phyloP scores from a whole-genome alignment of 2,113 vertebrate species.

The Genyomyrus donnyi region DNA sequence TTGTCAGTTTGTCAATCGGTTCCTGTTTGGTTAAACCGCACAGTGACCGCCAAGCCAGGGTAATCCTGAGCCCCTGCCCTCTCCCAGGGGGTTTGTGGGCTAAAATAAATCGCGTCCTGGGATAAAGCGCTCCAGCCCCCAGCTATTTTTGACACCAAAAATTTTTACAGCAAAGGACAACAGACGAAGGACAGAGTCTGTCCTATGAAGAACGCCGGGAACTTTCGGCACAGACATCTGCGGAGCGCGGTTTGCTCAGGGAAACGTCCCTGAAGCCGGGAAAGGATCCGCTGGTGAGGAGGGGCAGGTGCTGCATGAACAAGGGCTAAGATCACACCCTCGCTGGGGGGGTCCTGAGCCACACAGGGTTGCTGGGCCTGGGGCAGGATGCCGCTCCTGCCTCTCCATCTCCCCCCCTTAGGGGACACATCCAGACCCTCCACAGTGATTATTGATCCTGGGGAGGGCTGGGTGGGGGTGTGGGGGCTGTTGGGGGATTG shows the following conservation, averaged over 20 bases:
- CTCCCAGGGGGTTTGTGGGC: background rate
- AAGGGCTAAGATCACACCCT: conserved; percentile 53
- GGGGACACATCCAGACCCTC: conserved; percentile 19
- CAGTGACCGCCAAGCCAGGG: background rate
- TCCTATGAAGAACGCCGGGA: conserved; percentile 26
- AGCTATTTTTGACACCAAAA: background rate
- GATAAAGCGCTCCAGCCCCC: background rate
- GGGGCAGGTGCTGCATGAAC: background rate
- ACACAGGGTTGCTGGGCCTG: background rate
- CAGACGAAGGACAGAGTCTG: background rate
- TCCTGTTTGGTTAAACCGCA: background rate
- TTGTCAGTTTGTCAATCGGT: background rate
- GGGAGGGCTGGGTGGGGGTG: conserved; percentile 46
- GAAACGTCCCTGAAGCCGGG: conserved; percentile 40
- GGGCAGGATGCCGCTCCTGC: background rate
- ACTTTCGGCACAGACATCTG: conserved; percentile 42
- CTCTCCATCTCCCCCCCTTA: conserved; percentile 37
- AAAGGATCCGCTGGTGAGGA: conserved; percentile 44
- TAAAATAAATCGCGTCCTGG: background rate
- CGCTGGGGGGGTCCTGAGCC: conserved; percentile 28
- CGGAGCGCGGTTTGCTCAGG: conserved; percentile 29
- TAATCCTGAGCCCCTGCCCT: background rate
- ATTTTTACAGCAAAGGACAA: background rate
- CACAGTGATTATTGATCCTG: conserved; percentile 62
- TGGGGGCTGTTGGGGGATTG: background rate